Conservation (phyloP, 2,797 vertebrate species). For the Ctenopoma multispine region DNA sequence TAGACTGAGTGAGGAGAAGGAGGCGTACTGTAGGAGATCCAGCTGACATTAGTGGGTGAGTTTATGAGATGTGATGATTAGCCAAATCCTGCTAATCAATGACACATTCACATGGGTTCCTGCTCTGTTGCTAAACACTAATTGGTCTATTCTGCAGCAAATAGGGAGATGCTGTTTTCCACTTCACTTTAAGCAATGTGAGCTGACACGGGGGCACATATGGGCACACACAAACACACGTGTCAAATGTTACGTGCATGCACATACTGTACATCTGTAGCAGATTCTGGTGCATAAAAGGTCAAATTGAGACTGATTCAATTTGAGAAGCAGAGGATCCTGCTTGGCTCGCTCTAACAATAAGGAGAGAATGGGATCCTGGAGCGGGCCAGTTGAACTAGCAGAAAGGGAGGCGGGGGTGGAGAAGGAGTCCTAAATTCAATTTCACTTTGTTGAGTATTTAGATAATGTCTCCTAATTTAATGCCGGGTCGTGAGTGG, state of each 20-base stretch:
- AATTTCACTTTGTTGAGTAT: constrained; percentile 84
- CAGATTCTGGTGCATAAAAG: constrained; percentile 80
- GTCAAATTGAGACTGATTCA: constrained; percentile 84
- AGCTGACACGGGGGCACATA: constrained; percentile 74
- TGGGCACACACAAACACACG: constrained; percentile 40
- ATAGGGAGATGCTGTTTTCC: constrained; percentile 83
- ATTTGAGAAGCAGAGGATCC: constrained; percentile 79
- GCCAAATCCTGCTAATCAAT: constrained; percentile 88
- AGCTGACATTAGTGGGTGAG: constrained; percentile 81
- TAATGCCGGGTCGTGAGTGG: constrained; percentile 70
- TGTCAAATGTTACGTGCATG: constrained; percentile 61
- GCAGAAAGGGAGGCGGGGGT: constrained; percentile 21
- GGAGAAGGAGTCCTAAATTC: constrained; percentile 74
- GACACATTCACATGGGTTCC: constrained; percentile 88
- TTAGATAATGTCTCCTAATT: constrained; percentile 84
- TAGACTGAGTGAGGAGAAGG: constrained; percentile 66
- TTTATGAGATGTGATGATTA: constrained; percentile 86
- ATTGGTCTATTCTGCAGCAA: constrained; percentile 87
- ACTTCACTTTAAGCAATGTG: constrained; percentile 78
- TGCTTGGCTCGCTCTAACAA: constrained; percentile 72
- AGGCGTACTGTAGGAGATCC: constrained; percentile 77
- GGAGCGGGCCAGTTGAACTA: constrained; percentile 72
- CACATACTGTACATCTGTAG: constrained; percentile 79
- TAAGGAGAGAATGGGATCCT: constrained; percentile 81
- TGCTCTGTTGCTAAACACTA: constrained; percentile 86